Evolutionary conservation across 2,888 invertebrate species (phyloP), one percentile per base, ranked within the genome.

Genomic region (Oegoconia quadripuncta): DNA sequence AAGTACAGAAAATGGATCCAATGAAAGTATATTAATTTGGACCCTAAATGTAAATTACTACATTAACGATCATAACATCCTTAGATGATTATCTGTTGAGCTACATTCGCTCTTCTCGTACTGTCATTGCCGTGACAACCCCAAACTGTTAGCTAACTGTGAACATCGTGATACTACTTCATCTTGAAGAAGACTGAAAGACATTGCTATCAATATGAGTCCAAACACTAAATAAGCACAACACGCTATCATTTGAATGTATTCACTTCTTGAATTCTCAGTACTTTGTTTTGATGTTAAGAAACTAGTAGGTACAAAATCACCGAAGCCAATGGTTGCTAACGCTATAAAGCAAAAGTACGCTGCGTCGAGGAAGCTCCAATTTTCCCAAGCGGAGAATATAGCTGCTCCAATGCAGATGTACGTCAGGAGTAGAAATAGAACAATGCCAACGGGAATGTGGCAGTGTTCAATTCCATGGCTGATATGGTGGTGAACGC

Each of bases 271-370:
- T 0, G 84, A 73, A 37, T 57, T 80, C 22, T 86, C 86, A 8
- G 80, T 62, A 18, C 54, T 84, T 33, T 72, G 83, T 64, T 87
- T 88, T 3, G 82, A 70, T 7, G 81, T 80, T 3, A 81, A 50
- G 41, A 89, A 88, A 42, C 89, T 90, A 14, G 88, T 88, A 0
- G 94, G 94, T 39, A 93, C 89, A 52, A 93, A 90, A 65, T 94
- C 94, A 3, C 94, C 94, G 50, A 95, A 93, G 23, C 95, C 95
- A 43, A 95, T 95, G 2, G 95, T 95, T 0, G 94, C 92, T 50
- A 95, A 83, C 2, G 95, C 94, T 49, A 95, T 93, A 74, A 95
- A 95, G 69, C 95, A 95, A 76, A 95, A 95, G 77, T 95, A 95
- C 3, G 93, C 92, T 5, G 94, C 93, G 66, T 95, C 95, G 29